A percentile compares a stretch with the other conserved stretches of the same genome.
Conservation (phyloP, 1,140 invertebrate species). For the Sycophila sp. region DNA sequence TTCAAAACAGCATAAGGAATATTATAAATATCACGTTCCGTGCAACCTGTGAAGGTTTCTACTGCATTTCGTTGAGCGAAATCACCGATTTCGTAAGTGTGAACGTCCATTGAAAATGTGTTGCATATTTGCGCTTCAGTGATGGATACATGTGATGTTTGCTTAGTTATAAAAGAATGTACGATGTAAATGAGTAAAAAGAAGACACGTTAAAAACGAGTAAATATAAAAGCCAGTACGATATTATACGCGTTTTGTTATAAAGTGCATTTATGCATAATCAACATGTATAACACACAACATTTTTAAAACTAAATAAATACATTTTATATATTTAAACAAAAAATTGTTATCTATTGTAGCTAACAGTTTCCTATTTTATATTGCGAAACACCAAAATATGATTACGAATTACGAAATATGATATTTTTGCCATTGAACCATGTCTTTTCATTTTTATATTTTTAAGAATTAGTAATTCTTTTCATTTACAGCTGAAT, state of each 20-base stretch:
- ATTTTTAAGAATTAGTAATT: too few species aligned
- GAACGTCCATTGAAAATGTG: neutral
- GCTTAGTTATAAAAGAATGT: neutral
- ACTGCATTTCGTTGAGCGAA: neutral
- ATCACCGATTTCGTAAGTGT: neutral
- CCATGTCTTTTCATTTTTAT: too few species aligned
- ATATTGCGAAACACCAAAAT: too few species aligned
- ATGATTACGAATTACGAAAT: too few species aligned
- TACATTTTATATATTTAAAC: conserved; percentile 47
- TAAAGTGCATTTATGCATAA: conserved; percentile 28
- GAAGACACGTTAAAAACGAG: neutral
- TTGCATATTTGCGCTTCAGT: neutral
- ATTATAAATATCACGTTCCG: neutral
- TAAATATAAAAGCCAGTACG: neutral
- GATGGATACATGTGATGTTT: neutral
- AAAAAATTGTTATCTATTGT: too few species aligned
- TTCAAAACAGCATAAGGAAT: neutral
- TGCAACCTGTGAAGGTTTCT: neutral
- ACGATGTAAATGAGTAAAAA: neutral
- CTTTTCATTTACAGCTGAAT: too few species aligned
- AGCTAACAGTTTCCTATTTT: too few species aligned
- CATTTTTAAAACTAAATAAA: conserved; percentile 39
- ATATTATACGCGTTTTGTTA: conserved; percentile 25
- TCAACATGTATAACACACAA: conserved; percentile 35
- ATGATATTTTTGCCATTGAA: too few species aligned